phyloP scores from a whole-genome alignment of 2,113 vertebrate species.

The Dromas ardeola region DNA sequence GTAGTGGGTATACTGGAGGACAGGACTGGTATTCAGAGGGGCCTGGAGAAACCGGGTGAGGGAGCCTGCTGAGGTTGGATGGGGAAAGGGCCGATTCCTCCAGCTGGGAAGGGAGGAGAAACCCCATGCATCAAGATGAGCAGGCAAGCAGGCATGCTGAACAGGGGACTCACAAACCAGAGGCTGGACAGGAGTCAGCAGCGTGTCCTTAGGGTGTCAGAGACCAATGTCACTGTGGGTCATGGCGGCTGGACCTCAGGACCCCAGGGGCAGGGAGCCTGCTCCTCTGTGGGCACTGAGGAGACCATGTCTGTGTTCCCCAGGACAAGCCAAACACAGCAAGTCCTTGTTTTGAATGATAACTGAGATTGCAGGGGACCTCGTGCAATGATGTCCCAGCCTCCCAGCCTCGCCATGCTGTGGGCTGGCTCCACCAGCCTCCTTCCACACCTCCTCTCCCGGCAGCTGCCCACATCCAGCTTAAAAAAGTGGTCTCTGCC shows the following conservation, averaged over 20 bases:
- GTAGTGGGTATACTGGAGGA: background rate
- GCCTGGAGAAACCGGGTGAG: background rate
- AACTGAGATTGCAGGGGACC: background rate
- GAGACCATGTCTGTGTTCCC: fast-evolving
- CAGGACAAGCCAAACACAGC: background rate
- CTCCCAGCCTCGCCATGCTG: background rate
- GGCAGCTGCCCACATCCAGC: background rate
- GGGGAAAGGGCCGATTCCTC: background rate
- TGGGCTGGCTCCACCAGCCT: background rate
- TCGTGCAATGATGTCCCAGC: background rate
- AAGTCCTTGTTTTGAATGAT: background rate
- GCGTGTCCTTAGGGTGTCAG: background rate
- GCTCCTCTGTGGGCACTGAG: too few relatives aligned
- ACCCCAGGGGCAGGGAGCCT: background rate
- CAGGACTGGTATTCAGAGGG: background rate
- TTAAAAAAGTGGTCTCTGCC: background rate
- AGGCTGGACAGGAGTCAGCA: background rate
- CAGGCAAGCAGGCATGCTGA: background rate
- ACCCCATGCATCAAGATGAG: fast-evolving
- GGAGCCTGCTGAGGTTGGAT: background rate
- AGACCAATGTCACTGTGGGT: background rate
- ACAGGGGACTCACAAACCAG: background rate
- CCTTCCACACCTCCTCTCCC: background rate
- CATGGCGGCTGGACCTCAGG: background rate
- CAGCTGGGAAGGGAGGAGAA: background rate